Percentiles rank a stretch among this genome's conserved stretches.
Conservation (phyloP, 2,888 invertebrate species). For the Polyploca ridens region DNA sequence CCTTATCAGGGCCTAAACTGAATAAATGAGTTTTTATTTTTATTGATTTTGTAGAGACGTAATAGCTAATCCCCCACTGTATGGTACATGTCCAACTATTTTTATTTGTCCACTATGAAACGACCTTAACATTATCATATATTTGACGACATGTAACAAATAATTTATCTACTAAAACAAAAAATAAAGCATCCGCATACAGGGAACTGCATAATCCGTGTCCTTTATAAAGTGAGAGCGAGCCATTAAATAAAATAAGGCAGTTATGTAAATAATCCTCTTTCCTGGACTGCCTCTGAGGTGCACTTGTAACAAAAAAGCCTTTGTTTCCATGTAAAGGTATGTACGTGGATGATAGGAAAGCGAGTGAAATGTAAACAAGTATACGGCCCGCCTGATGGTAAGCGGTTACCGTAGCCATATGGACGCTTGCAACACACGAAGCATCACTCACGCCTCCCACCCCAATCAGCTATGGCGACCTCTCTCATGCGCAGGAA, state of each 20-base stretch:
- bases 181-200: slow-evolving; percentile 28
- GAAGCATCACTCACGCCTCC: too few relatives aligned
- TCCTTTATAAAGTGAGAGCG: slow-evolving; percentile 57
- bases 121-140: not conserved
- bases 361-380: not conserved
- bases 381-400: too few relatives aligned
- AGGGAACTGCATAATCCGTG: slow-evolving; percentile 60
- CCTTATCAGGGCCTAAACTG: too few relatives aligned
- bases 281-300: slow-evolving; percentile 50
- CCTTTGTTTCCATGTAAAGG: slow-evolving; percentile 56
- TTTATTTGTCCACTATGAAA: too few relatives aligned
- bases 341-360: slow-evolving; percentile 20
- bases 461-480: too few relatives aligned
- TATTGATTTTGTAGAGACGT: too few relatives aligned
- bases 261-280: slow-evolving; percentile 72
- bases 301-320: slow-evolving; percentile 66
- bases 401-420: too few relatives aligned
- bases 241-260: slow-evolving; percentile 71
- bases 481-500: too few relatives aligned
- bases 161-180: not conserved
- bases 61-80: too few relatives aligned
- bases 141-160: not conserved
- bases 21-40: too few relatives aligned
- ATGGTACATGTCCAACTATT: too few relatives aligned
- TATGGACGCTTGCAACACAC: too few relatives aligned